Conservation (phyloP, 1,140 invertebrate genomes). For the Calliphora vicina region DNA sequence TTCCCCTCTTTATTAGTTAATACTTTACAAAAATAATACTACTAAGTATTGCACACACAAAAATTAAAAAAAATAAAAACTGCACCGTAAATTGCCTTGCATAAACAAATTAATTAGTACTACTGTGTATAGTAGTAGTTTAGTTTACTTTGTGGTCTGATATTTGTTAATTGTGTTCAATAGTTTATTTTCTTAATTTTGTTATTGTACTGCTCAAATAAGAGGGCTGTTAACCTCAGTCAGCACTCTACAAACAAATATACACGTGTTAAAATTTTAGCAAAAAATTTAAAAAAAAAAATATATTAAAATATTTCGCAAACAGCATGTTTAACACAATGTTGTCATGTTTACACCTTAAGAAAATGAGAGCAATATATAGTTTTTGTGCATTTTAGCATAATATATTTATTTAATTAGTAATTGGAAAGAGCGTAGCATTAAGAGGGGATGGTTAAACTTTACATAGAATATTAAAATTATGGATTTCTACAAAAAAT, state of each 20-base stretch:
- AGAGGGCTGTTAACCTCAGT: not conserved
- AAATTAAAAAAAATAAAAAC: too few species aligned
- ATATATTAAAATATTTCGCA: not conserved
- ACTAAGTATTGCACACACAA: too few species aligned
- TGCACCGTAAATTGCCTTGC: not conserved
- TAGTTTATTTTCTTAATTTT: not conserved
- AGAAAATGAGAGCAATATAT: not conserved
- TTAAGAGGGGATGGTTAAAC: too few species aligned
- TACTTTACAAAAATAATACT: not conserved
- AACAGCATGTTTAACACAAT: not conserved
- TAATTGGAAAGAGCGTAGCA: not conserved
- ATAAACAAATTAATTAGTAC: constrained; percentile 14
- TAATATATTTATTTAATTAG: not conserved
- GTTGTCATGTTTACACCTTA: not conserved
- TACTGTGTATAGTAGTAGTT: not conserved
- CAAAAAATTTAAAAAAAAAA: not conserved
- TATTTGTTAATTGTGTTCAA: not conserved
- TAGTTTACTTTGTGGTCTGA: not conserved
- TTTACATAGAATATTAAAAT: too few species aligned
- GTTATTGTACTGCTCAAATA: not conserved
- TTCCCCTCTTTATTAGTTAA: not conserved
- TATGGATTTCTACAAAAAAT: too few species aligned
- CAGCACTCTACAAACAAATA: not conserved
- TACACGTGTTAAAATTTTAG: not conserved
- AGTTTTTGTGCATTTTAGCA: not conserved